phyloP scores from a whole-genome alignment of 2,113 vertebrate genomes.

The Gila orcuttii region DNA sequence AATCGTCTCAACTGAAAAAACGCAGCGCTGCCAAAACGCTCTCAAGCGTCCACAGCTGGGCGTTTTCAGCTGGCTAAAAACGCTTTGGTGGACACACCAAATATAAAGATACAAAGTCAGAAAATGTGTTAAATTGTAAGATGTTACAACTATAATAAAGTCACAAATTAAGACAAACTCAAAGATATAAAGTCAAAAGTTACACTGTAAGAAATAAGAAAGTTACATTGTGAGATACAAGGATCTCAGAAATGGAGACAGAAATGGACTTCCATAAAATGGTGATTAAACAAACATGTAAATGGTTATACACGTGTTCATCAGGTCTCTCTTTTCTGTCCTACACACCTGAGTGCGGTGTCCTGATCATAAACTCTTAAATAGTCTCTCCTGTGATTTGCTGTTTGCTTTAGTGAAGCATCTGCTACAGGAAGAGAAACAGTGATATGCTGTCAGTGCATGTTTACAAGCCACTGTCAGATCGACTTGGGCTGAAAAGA shows the following conservation, averaged over 20 bases:
- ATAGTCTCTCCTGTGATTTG: neutral
- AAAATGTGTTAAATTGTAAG: neutral
- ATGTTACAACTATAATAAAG: neutral
- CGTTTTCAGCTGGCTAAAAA: too few relatives aligned
- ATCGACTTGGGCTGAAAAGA: slow-evolving; percentile 8
- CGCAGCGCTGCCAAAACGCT: too few relatives aligned
- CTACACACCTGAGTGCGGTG: neutral
- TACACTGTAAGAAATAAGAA: neutral
- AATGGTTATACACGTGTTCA: neutral
- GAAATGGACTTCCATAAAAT: neutral
- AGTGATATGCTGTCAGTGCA: slow-evolving; percentile 7
- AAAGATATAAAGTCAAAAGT: neutral
- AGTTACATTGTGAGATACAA: neutral
- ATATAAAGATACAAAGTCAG: neutral
- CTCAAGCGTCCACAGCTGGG: too few relatives aligned
- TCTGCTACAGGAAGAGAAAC: neutral
- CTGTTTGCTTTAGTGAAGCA: neutral
- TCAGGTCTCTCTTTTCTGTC: neutral
- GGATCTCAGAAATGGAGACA: neutral
- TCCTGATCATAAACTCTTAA: neutral
- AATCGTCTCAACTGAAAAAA: too few relatives aligned
- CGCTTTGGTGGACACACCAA: too few relatives aligned
- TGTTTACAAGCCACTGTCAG: slow-evolving; percentile 24
- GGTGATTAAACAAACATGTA: neutral
- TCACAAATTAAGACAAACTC: neutral